Evolutionary conservation across 2,888 invertebrate species (phyloP), one percentile per base, ranked within the genome.

Genomic region (Penaeus monodon): DNA sequence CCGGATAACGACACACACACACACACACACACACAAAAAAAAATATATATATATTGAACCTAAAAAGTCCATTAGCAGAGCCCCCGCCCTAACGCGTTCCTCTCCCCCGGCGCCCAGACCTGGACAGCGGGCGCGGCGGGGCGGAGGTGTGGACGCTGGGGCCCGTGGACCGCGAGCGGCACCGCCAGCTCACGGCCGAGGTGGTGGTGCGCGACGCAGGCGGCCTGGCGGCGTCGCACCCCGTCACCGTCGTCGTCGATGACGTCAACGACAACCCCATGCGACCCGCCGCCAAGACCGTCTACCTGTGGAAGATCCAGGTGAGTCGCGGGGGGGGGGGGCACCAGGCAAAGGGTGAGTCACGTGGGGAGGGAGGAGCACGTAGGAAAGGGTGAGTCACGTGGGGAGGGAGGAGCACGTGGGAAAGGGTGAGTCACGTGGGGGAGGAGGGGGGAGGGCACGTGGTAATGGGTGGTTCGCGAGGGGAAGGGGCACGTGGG

Each of bases 251-350:
- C 66, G 79, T 88, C 29, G 81, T 89, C 10, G 89, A 89, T 57
- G 89, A 89, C 68, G 44, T 88, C 76, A 89, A 89, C 70, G 89
- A 89, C 81, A 88, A 89, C 64, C 88, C 88, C 49, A 89, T 89
- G 89, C 85, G 81, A 64, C 89, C 89, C 33, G 89, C 83, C 22
- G 70, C 88, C 65, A 89, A 89, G 64, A 80, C 82, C 66, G 89
- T 89, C 49, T 86, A 89, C 64, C 81, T 89, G n/a, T 89, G 89
- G 89, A 89, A 88, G 66, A 89, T 86, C 10, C 85, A 81, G 80
- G 89, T 89, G 44, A 86, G 83, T 77, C n/a, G 17, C 24, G 57
- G 57, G 57, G 17, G 57, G 57, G 0, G 17, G 1, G 57, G 17
- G 57, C 1, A 2, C 12, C 1, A 0, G 49, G 49, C 14, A 0